Evolutionary conservation across 2,888 invertebrate species (phyloP).

Genomic region (Acanthosepion esculentum): DNA sequence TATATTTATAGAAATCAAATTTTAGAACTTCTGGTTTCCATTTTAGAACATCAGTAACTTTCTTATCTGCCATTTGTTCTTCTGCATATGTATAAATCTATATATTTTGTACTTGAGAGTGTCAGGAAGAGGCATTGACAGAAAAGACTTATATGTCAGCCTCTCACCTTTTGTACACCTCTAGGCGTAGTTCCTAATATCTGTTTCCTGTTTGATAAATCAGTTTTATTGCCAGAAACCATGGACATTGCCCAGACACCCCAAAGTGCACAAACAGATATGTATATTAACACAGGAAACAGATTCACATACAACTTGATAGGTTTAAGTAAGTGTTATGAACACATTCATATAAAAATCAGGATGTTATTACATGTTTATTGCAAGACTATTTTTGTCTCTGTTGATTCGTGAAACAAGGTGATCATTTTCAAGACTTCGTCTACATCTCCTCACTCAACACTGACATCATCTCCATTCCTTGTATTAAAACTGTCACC

Average conservation of each 20-base stretch:
- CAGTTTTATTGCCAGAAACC: neutral
- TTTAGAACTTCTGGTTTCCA: neutral
- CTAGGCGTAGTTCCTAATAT: neutral
- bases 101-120: neutral
- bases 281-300: slow-evolving; percentile 22
- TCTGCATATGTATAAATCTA: neutral
- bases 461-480: neutral
- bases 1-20: neutral
- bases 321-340: slow-evolving; percentile 33
- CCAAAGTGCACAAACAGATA: slow-evolving; percentile 4
- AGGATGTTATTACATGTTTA: slow-evolving; percentile 33
- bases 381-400: neutral
- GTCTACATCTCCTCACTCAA: neutral
- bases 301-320: neutral
- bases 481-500: neutral
- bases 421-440: neutral
- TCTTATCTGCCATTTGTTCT: neutral
- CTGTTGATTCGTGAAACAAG: neutral
- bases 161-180: slow-evolving; percentile 7
- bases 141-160: slow-evolving; percentile 10
- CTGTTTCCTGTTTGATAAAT: slow-evolving; percentile 8
- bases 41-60: neutral
- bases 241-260: neutral
- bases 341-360: neutral
- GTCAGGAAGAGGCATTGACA: neutral